phyloP scores from a whole-genome alignment of 2,797 vertebrate species.

The Psittacula derbiana region DNA sequence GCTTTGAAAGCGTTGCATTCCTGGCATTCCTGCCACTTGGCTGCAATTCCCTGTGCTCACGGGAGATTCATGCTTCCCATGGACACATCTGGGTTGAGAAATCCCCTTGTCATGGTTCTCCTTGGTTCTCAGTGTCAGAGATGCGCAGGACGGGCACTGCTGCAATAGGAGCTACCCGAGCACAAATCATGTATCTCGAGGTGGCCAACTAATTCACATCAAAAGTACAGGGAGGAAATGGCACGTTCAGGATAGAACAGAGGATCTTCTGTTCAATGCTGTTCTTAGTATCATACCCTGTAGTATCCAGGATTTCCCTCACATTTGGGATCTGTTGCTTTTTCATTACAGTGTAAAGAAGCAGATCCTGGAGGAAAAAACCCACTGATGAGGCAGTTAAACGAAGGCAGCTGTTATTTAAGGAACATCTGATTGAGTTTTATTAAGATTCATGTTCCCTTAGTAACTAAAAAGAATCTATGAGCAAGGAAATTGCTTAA shows the following conservation, averaged over 20 bases:
- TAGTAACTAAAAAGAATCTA: conserved; percentile 44
- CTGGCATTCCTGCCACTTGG: fast-evolving
- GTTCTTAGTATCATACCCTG: fast-evolving
- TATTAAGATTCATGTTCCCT: conserved; percentile 65
- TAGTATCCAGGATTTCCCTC: not conserved
- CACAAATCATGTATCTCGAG: not conserved
- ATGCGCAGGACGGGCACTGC: not conserved
- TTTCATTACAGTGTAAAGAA: not conserved
- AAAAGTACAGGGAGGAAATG: not conserved
- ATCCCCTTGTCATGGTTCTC: fast-evolving
- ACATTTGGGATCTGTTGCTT: not conserved
- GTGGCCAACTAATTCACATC: not conserved
- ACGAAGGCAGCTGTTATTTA: conserved; percentile 48
- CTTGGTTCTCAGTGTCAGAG: fast-evolving
- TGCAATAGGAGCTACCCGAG: not conserved
- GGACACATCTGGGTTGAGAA: not conserved
- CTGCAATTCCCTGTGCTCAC: not conserved
- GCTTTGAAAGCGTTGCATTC: not conserved
- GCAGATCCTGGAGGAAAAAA: not conserved
- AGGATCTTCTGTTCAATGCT: not conserved
- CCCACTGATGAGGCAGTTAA: not conserved
- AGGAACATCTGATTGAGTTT: conserved; percentile 17
- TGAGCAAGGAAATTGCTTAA: not conserved
- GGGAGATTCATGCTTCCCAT: not conserved
- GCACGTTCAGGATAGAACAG: not conserved